These are phyloP conservation scores for Galaxias olidus DNA, from an alignment of 2,797 vertebrate genomes.

Conservation along the genomic window DNA sequence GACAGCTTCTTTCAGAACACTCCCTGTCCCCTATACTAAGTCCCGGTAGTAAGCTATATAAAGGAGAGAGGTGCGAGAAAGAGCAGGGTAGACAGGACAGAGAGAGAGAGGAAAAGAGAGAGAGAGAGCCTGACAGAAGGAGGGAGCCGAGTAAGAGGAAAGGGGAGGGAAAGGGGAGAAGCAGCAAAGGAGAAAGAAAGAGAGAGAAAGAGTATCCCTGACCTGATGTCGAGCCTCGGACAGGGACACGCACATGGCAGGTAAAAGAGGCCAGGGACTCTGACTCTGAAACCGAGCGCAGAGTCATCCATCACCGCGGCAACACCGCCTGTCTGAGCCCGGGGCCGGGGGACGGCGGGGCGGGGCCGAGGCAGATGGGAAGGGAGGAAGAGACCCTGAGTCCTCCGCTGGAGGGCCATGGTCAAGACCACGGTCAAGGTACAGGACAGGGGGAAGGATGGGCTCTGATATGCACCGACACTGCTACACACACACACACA, in stretches of 20 bases:
- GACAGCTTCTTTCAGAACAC: no score
- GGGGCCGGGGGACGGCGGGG: slow-evolving; percentile 59
- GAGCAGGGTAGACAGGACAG: background rate
- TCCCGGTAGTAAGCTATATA: slow-evolving; percentile 50
- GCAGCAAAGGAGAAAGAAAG: background rate
- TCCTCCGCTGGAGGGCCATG: slow-evolving; percentile 49
- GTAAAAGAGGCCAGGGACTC: slow-evolving; percentile 67
- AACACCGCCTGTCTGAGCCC: slow-evolving; percentile 65
- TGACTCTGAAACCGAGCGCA: slow-evolving; percentile 66
- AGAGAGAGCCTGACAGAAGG: background rate
- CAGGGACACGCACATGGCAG: slow-evolving; percentile 64
- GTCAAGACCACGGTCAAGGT: slow-evolving; percentile 30
- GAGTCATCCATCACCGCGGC: slow-evolving; percentile 74
- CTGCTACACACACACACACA: background rate
- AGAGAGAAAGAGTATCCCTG: slow-evolving; percentile 28
- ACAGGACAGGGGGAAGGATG: slow-evolving; percentile 47
- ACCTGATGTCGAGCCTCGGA: slow-evolving; percentile 70
- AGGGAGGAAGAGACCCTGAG: slow-evolving; percentile 58
- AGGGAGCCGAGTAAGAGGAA: background rate
- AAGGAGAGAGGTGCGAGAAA: slow-evolving; percentile 25
- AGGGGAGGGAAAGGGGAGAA: background rate
- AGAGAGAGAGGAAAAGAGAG: background rate
- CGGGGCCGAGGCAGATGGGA: slow-evolving; percentile 71
- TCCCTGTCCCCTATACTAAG: background rate
- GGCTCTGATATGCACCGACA: background rate